Conservation (phyloP, 1,140 invertebrate genomes). For the Leptestheria dahalacensis region DNA sequence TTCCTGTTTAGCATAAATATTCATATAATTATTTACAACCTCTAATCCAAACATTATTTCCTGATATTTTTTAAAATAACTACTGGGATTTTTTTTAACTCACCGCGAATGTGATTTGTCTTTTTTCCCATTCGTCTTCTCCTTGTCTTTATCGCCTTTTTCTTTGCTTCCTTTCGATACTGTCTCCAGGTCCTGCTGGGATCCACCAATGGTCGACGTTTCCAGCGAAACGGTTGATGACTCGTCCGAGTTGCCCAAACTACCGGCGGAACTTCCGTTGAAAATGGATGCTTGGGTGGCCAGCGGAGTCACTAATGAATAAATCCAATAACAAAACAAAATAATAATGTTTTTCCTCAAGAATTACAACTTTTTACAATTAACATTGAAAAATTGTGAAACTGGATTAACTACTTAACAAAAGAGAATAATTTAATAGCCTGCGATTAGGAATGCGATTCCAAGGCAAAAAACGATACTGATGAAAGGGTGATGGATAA, state of each 20-base stretch:
- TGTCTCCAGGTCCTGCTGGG: constrained; percentile 2
- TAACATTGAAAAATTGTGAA: constrained; percentile 5
- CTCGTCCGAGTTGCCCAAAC: constrained; percentile 23
- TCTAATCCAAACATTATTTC: neutral
- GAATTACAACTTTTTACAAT: neutral
- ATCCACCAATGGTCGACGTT: neutral
- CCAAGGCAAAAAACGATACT: too few relatives aligned
- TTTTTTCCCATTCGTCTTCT: constrained; percentile 5
- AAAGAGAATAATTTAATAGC: constrained; percentile 9
- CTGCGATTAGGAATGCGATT: too few relatives aligned
- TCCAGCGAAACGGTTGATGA: constrained; percentile 11
- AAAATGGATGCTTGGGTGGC: constrained; percentile 20
- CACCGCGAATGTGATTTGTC: constrained; percentile 18
- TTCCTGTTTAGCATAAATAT: neutral
- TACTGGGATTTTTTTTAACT: neutral
- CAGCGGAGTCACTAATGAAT: neutral
- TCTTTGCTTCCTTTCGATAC: neutral
- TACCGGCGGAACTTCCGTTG: constrained; percentile 24
- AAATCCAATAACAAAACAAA: too few relatives aligned
- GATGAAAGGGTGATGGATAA: constrained; percentile 27
- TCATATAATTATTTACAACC: neutral
- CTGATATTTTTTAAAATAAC: neutral
- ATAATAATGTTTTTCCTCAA: too few relatives aligned
- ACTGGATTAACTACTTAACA: neutral
- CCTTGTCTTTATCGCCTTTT: neutral